Evolutionary conservation across 2,888 invertebrate genomes (phyloP), one percentile per base, ranked within the genome.

Genomic region (Lochmaea capreae): DNA sequence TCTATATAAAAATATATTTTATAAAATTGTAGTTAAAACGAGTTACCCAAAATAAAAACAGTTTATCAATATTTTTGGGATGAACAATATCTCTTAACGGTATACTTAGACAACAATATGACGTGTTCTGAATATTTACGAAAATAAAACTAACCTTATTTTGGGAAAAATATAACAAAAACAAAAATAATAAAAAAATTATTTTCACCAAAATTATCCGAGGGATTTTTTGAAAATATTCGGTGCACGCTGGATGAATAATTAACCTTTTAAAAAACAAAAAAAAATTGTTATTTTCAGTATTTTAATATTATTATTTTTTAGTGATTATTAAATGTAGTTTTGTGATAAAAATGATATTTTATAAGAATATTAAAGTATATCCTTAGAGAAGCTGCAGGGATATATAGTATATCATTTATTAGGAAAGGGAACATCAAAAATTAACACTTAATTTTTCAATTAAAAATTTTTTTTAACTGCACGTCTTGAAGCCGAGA

Each of bases 251-350:
- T 68, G 39, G 52, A 69, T 68, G 39, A 39, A 69, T 3, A 42
- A 26, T 14, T 12, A 43, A 68, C 61, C 16, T 69, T 61, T 10
- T 61, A 49, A 33, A 61, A 49, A 46, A 68, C 43, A 6, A 49
- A 43, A 61, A 59, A 46, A n/a, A 65, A 49, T n/a, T 61, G 49
- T 70, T 63, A 63, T 46, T 67, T 70, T 43, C 80, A 83, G 80
- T 83, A 84, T 83, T 83, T 84, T 83, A 83, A 83, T 73, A 79
- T n/a, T 73, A 79, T 83, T 81, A 80, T 82, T 83, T 82, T 82
- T 80, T 71, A 71, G 74, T 73, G 46, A 80, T 79, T 65, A 70
- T 72, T 83, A 78, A 80, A 82, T 83, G 83, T 84, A 84, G 84
- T 84, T 83, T 83, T 85, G 84, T 85, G 84, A 84, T 84, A 83